phyloP scores from a whole-genome alignment of 1,140 invertebrate species.

The Lepidostoma basale region DNA sequence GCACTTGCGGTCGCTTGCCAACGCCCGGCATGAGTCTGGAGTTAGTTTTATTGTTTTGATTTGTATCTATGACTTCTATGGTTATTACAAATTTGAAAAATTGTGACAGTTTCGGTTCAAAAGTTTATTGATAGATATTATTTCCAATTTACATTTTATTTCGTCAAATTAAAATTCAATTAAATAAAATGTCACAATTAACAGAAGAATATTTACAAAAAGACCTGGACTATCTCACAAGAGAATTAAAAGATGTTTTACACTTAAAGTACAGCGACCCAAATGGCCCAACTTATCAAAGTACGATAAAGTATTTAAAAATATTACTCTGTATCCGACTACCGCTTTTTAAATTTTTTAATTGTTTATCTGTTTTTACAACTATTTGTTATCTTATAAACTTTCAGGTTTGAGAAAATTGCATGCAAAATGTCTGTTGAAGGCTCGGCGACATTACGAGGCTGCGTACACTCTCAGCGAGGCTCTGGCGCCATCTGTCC shows the following conservation, averaged over 20 bases:
- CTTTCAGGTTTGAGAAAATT: constrained; percentile 55
- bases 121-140: neutral
- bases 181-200: neutral
- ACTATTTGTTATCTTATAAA: constrained; percentile 19
- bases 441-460: constrained; percentile 29
- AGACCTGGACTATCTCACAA: constrained; percentile 21
- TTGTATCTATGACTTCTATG: too few relatives aligned
- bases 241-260: constrained; percentile 33
- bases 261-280: constrained; percentile 34
- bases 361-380: constrained; percentile 28
- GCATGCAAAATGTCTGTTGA: constrained; percentile 46
- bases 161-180: neutral
- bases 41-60: too few relatives aligned
- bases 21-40: too few relatives aligned
- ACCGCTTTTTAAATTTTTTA: neutral
- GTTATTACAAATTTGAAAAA: too few relatives aligned
- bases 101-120: neutral
- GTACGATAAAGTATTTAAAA: constrained; percentile 48
- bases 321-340: neutral
- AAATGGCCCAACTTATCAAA: constrained; percentile 57
- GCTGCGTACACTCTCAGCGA: constrained; percentile 52
- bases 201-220: neutral
- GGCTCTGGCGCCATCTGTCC: constrained; percentile 52
- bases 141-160: neutral
- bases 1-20: too few relatives aligned